Evolutionary conservation across 1,140 invertebrate genomes (phyloP).

Genomic region (Caenorhabditis inopinata): DNA sequence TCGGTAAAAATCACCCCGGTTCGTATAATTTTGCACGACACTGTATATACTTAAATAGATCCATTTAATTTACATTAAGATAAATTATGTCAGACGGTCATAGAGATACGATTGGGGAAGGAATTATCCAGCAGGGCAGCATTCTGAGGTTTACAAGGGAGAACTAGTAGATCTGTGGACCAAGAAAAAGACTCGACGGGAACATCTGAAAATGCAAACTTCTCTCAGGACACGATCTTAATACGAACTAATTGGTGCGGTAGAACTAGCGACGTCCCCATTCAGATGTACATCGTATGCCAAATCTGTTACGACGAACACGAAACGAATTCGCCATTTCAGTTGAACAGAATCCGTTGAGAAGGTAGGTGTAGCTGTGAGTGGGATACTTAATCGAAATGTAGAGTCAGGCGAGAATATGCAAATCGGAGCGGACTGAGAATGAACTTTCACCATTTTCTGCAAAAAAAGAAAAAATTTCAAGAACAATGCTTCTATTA

Average conservation of each 20-base stretch:
- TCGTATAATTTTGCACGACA: too few species aligned
- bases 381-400: slow-evolving; percentile 59
- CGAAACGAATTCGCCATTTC: slow-evolving; percentile 63
- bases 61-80: neutral
- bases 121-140: slow-evolving; percentile 40
- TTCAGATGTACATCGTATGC: slow-evolving; percentile 37
- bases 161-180: slow-evolving; percentile 49
- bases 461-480: too few species aligned
- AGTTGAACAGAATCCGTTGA: slow-evolving; percentile 61
- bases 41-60: too few species aligned
- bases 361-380: slow-evolving; percentile 57
- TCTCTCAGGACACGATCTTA: too few species aligned
- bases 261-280: slow-evolving; percentile 17
- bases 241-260: slow-evolving; percentile 36
- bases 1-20: too few species aligned
- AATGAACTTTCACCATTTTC: slow-evolving; percentile 28
- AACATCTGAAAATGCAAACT: slow-evolving; percentile 33
- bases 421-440: slow-evolving; percentile 31
- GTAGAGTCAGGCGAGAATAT: slow-evolving; percentile 53
- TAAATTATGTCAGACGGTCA: slow-evolving; percentile 26
- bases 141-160: slow-evolving; percentile 48
- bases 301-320: slow-evolving; percentile 57
- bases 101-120: slow-evolving; percentile 12
- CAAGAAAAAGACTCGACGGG: slow-evolving; percentile 57
- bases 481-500: too few species aligned